Evolutionary conservation across 2,113 vertebrate species (phyloP).

Genomic region (Cervus canadensis): DNA sequence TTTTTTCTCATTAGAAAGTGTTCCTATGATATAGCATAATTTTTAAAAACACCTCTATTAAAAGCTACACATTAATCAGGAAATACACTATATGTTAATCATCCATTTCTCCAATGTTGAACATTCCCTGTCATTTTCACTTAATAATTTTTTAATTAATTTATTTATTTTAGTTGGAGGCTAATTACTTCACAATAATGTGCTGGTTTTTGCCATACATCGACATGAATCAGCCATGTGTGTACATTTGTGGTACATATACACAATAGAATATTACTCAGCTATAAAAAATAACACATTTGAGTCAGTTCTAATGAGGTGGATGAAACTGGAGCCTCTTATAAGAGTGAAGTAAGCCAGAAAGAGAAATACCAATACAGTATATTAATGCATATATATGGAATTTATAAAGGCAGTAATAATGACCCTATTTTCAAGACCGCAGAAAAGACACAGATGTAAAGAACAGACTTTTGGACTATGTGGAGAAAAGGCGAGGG

Average conservation of each 20-base stretch:
- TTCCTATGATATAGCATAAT: too few species aligned
- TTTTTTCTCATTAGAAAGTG: too few species aligned
- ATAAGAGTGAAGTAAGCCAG: not conserved
- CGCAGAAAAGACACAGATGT: not conserved
- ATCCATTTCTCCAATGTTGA: too few species aligned
- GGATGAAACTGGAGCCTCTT: not conserved
- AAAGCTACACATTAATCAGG: too few species aligned
- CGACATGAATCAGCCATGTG: accelerated
- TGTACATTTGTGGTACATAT: not conserved
- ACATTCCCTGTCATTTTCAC: too few species aligned
- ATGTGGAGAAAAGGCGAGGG: not conserved
- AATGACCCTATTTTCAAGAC: not conserved
- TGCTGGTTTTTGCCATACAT: not conserved
- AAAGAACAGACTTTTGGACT: not conserved
- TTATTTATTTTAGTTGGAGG: not conserved
- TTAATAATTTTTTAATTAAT: not conserved
- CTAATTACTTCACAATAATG: not conserved
- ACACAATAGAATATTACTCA: not conserved
- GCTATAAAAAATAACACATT: not conserved
- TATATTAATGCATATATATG: not conserved
- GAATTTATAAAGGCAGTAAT: not conserved
- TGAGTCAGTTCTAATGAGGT: not conserved
- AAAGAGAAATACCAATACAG: not conserved
- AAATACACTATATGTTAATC: too few species aligned
- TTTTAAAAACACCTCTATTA: too few species aligned